Conservation (phyloP, 2,113 vertebrate species). For the Lathamus discolor region DNA sequence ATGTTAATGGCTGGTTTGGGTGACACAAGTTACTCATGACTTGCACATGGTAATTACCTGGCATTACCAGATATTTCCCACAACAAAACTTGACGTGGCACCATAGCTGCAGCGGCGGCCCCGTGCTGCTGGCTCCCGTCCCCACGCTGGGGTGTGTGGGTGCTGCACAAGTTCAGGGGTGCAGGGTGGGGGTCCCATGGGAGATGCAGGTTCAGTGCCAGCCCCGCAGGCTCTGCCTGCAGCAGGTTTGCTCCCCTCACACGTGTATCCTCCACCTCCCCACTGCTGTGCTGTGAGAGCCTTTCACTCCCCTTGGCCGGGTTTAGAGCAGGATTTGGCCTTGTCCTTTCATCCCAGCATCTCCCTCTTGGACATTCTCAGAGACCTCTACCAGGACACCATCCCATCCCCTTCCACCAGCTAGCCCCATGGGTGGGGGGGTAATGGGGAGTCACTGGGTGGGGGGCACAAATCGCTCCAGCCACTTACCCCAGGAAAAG, state of each 20-base stretch:
- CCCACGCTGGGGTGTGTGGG: rapidly evolving
- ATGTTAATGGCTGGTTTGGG: background rate
- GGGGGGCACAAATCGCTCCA: background rate
- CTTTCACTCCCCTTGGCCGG: background rate
- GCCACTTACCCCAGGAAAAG: background rate
- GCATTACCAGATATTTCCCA: background rate
- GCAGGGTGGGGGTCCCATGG: background rate
- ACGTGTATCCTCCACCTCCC: rapidly evolving
- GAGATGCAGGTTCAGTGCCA: background rate
- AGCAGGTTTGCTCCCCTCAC: rapidly evolving
- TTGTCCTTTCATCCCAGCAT: background rate
- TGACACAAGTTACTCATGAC: background rate
- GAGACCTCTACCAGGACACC: rapidly evolving
- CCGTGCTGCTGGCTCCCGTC: background rate
- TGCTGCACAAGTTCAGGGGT: rapidly evolving
- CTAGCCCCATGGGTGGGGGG: rapidly evolving
- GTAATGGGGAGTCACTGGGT: rapidly evolving
- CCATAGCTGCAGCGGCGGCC: rapidly evolving
- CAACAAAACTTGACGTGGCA: background rate
- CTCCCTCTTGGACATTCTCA: background rate
- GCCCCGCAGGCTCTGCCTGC: background rate
- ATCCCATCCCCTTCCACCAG: rapidly evolving
- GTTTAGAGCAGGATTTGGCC: background rate
- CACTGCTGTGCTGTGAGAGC: rapidly evolving
- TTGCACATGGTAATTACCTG: background rate